Conservation (phyloP, 2,888 invertebrate species). For the Bombylius major region DNA sequence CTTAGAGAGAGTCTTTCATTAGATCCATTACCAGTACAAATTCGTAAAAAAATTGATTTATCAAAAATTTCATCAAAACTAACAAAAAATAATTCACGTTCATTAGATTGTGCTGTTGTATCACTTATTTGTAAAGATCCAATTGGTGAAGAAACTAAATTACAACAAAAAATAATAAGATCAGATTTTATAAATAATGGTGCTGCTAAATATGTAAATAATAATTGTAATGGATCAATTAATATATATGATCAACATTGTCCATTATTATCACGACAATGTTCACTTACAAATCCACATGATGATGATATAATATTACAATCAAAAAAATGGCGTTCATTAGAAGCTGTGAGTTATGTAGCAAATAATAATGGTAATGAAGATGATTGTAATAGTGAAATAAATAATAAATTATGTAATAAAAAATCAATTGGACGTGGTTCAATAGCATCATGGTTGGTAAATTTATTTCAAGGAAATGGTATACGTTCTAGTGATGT, state of each 20-base stretch:
- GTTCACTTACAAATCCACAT: constrained; percentile 30
- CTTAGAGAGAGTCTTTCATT: constrained; percentile 51
- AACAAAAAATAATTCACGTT: constrained; percentile 32
- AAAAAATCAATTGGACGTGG: constrained; percentile 49
- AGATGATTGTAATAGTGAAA: constrained; percentile 32
- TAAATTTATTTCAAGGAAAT: constrained; percentile 60
- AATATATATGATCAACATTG: constrained; percentile 30
- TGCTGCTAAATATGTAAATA: constrained; percentile 29
- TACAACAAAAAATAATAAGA: background rate
- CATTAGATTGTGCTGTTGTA: constrained; percentile 26
- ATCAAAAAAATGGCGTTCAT: constrained; percentile 64
- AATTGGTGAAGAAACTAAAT: background rate
- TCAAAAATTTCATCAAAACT: constrained; percentile 19
- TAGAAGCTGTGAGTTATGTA: constrained; percentile 47
- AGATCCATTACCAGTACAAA: constrained; percentile 45
- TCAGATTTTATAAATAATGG: background rate
- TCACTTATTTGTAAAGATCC: constrained; percentile 18
- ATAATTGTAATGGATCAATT: constrained; percentile 36
- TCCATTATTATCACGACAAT: constrained; percentile 32
- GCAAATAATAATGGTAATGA: constrained; percentile 25
- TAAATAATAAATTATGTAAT: constrained; percentile 22
- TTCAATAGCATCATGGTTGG: constrained; percentile 59
- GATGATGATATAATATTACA: constrained; percentile 38
- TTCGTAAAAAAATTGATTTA: constrained; percentile 25
- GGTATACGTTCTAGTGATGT: constrained; percentile 50